A percentile compares a stretch with the other conserved stretches of the same genome.
phyloP scores from a whole-genome alignment of 1,140 invertebrate species.

The Anastatus disparis region DNA sequence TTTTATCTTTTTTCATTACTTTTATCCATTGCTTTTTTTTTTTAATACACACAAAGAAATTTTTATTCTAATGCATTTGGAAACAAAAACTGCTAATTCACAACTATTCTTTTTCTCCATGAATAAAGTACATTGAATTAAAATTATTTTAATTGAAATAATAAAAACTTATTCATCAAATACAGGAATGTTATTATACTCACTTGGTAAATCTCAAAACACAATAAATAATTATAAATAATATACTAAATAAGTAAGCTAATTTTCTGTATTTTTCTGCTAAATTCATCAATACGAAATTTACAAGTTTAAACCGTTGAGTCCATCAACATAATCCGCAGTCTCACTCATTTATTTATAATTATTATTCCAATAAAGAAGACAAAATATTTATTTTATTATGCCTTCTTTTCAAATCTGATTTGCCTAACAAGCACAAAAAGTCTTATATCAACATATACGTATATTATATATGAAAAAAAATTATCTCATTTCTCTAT shows the following conservation, averaged over 20 bases:
- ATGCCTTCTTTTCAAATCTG: neutral
- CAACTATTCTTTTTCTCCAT: neutral
- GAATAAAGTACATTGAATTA: neutral
- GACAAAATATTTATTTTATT: neutral
- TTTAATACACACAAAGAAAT: neutral
- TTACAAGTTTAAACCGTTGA: neutral
- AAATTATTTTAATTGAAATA: neutral
- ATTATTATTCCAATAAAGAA: neutral
- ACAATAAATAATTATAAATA: neutral
- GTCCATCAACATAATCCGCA: neutral
- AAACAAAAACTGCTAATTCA: neutral
- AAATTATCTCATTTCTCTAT: neutral
- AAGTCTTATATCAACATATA: too few relatives aligned
- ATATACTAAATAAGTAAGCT: neutral
- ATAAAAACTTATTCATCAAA: too few relatives aligned
- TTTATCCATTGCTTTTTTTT: neutral
- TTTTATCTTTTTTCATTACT: neutral
- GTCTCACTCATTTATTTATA: slow-evolving; percentile 2
- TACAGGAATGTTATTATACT: neutral
- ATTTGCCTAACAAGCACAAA: too few relatives aligned
- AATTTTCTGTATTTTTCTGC: neutral
- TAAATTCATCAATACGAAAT: neutral
- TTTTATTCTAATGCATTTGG: neutral
- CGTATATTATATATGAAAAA: too few relatives aligned
- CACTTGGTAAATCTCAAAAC: neutral